Conservation (phyloP, 35 echinoderm and acorn worm species). For the Lytechinus variegatus region DNA sequence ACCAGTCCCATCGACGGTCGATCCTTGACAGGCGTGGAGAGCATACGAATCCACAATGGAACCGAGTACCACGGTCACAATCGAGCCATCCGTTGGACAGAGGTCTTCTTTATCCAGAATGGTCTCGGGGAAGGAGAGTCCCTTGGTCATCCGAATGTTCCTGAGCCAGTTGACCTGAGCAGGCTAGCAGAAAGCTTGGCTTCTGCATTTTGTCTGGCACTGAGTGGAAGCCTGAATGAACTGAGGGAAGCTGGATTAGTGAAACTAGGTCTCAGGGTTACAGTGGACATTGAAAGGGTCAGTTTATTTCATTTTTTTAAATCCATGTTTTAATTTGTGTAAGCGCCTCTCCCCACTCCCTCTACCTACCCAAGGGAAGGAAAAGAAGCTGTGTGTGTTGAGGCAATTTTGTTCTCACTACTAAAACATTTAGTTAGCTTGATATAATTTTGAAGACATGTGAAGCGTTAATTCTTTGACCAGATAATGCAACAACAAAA, state of each 20-base stretch:
- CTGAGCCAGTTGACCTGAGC: slow-evolving; percentile 89
- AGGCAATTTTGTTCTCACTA: too few relatives aligned
- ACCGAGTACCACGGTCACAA: slow-evolving; percentile 87
- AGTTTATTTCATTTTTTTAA: background rate
- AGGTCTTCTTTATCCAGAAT: slow-evolving; percentile 96
- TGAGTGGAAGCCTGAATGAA: slow-evolving; percentile 69
- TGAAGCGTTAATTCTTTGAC: too few relatives aligned
- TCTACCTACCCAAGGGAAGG: too few relatives aligned
- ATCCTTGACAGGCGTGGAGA: slow-evolving; percentile 84
- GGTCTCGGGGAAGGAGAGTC: slow-evolving; percentile 64
- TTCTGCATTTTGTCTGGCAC: slow-evolving; percentile 79
- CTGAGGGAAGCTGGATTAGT: slow-evolving; percentile 72
- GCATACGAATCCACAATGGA: slow-evolving; percentile 89
- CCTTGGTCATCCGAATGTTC: slow-evolving; percentile 45
- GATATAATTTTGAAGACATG: too few relatives aligned
- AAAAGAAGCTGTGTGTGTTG: too few relatives aligned
- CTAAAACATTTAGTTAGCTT: too few relatives aligned
- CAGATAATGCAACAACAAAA: too few relatives aligned
- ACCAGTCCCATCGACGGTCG: slow-evolving; percentile 91
- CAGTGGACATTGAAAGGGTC: slow-evolving; percentile 86
- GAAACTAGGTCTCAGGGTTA: slow-evolving; percentile 89
- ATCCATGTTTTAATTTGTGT: too few relatives aligned
- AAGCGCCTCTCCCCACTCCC: too few relatives aligned
- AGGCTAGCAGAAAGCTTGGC: slow-evolving; percentile 84
- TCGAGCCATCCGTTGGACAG: slow-evolving; percentile 91